Evolutionary conservation across 2,888 invertebrate species (phyloP), one percentile per base, ranked within the genome.

Genomic region (Esperia sulphurella): DNA sequence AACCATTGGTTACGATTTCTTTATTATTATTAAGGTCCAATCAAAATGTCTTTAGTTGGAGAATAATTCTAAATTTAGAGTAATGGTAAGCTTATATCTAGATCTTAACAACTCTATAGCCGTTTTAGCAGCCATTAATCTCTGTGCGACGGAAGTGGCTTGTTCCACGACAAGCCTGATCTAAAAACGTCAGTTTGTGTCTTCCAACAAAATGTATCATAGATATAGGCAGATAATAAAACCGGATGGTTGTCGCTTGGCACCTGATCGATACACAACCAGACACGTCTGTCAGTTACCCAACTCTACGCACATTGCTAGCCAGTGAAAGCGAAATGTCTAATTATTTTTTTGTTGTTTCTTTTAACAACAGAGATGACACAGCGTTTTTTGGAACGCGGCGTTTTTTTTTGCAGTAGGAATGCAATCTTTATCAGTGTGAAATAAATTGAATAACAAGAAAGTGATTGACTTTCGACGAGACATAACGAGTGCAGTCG

Each of bases 241-340:
- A 76, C 80, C 76, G 68, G 76, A 75, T 73, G 65, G 73, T 70
- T 82, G 80, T 81, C 76, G 68, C 69, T 65, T 64, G 60, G 58
- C 65, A 71, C 70, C 63, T 71, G 79, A 80, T 79, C 76, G 77
- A 81, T 78, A 79, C 79, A 68, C 71, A 69, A 75, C 65, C 63
- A 62, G 76, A 74, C 78, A 67, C 59, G 71, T 76, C 74, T 68
- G 62, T 69, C 69, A 70, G 80, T 84, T 86, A 84, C 68, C 79
- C 81, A 83, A 85, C 75, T 75, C 71, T 72, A 78, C 74, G 76
- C 79, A 81, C 73, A 71, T 70, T 52, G 58, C 74, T 68, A 70
- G 66, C 55, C 66, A 82, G 87, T 84, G 88, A 88, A 87, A 88
- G 88, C 78, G 79, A 85, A 84, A 74, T 77, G 73, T 81, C 73